phyloP scores from a whole-genome alignment of 1,140 invertebrate genomes.

The Wiebesia pumilae region DNA sequence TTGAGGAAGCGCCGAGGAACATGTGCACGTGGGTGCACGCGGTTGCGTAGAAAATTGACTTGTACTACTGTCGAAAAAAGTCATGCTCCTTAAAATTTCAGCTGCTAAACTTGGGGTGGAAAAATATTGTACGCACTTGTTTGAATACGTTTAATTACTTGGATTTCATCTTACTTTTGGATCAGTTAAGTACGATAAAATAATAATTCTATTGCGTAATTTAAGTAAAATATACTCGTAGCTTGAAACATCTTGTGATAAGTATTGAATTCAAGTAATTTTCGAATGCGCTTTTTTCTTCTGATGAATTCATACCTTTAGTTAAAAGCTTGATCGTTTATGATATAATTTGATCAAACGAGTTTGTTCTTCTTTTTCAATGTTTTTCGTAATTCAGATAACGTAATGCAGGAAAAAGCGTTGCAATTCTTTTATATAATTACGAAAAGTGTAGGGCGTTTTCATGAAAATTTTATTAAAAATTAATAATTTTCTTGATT shows the following conservation, averaged over 20 bases:
- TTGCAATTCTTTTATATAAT: too few relatives aligned
- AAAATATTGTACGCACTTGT: neutral
- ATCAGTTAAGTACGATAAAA: neutral
- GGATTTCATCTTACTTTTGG: neutral
- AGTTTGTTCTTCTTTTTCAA: neutral
- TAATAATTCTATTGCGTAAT: neutral
- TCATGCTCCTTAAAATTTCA: conserved; percentile 6
- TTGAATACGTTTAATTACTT: conserved; percentile 11
- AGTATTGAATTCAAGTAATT: too few relatives aligned
- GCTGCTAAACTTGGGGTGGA: neutral
- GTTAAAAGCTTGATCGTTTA: neutral
- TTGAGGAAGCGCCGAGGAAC: conserved; percentile 24
- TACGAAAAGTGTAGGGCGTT: too few relatives aligned
- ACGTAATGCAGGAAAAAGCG: too few relatives aligned
- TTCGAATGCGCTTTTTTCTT: too few relatives aligned
- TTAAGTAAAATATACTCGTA: neutral
- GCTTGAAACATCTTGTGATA: too few relatives aligned
- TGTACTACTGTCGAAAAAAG: conserved; percentile 8
- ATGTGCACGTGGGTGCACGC: neutral
- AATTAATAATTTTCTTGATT: too few relatives aligned
- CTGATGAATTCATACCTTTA: too few relatives aligned
- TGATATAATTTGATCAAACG: neutral
- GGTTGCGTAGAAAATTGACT: conserved; percentile 27
- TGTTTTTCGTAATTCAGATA: too few relatives aligned
- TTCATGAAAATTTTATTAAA: too few relatives aligned